These are phyloP conservation scores for Cerastis leucographa DNA, from an alignment of 2,888 invertebrate genomes.

Conservation along the genomic window DNA sequence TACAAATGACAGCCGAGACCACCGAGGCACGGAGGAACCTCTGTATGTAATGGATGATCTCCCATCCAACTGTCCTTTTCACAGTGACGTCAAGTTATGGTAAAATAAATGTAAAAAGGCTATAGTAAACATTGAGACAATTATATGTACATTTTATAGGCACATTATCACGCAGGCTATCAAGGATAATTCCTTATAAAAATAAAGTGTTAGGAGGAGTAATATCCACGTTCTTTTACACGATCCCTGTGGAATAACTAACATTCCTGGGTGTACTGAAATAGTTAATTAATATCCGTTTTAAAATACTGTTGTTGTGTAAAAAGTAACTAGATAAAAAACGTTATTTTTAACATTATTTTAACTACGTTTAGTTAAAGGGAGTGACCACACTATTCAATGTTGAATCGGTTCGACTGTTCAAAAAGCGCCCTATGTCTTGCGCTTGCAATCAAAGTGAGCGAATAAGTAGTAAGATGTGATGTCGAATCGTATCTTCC, in stretches of 20 bases:
- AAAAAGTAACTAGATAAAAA: not conserved
- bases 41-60: not conserved
- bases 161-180: constrained; percentile 32
- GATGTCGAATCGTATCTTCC: not conserved
- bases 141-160: constrained; percentile 35
- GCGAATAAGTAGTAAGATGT: not conserved
- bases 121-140: constrained; percentile 52
- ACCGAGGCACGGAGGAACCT: not conserved
- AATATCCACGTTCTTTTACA: constrained; percentile 14
- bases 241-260: constrained; percentile 6
- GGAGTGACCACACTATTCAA: not conserved
- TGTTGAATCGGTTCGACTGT: not conserved
- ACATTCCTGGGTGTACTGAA: constrained; percentile 16
- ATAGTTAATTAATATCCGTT: constrained; percentile 19
- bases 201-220: constrained; percentile 19
- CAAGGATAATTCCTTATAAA: constrained; percentile 38
- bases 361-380: not conserved
- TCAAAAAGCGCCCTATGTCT: not conserved
- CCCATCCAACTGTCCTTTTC: no score
- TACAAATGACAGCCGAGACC: no score
- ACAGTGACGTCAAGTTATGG: no score
- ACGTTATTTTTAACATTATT: not conserved
- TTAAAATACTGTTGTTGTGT: not conserved
- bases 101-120: not conserved
- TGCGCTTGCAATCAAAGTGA: not conserved